Percentiles rank a stretch among this genome's conserved stretches.
Conservation (phyloP, 1,140 invertebrate genomes). For the Procambarus virginalis region DNA sequence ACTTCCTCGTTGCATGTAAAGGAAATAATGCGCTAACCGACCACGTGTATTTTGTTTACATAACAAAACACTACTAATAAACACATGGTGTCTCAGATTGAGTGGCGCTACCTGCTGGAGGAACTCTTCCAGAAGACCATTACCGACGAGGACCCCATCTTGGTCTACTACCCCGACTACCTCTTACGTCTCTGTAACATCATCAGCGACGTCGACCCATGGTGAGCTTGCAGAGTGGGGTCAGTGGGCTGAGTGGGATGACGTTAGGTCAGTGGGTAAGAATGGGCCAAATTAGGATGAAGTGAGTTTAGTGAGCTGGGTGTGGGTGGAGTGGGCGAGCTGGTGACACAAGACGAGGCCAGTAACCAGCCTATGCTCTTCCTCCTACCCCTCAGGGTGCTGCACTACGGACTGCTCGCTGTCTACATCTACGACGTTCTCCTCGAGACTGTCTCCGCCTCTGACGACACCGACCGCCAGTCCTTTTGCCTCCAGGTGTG, state of each 20-base stretch:
- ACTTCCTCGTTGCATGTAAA: neutral
- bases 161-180: constrained; percentile 31
- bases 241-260: constrained; percentile 2
- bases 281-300: neutral
- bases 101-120: constrained; percentile 37
- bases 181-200: constrained; percentile 3
- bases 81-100: constrained; percentile 2
- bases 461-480: neutral
- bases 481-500: constrained; percentile 54
- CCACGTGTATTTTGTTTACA: neutral
- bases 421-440: constrained; percentile 47
- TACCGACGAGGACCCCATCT: constrained; percentile 37
- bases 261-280: neutral
- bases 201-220: constrained; percentile 7
- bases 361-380: too few species aligned
- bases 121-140: constrained; percentile 25
- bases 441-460: constrained; percentile 16
- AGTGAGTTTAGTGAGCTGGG: neutral
- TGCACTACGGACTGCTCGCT: constrained; percentile 40
- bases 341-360: neutral
- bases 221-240: constrained; percentile 11
- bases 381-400: neutral
- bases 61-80: neutral
- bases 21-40: neutral
- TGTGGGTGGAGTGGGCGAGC: neutral